Evolutionary conservation across 2,113 vertebrate genomes (phyloP), one percentile per base, ranked within the genome.

Genomic region (Speoplatyrhinus poulsoni): DNA sequence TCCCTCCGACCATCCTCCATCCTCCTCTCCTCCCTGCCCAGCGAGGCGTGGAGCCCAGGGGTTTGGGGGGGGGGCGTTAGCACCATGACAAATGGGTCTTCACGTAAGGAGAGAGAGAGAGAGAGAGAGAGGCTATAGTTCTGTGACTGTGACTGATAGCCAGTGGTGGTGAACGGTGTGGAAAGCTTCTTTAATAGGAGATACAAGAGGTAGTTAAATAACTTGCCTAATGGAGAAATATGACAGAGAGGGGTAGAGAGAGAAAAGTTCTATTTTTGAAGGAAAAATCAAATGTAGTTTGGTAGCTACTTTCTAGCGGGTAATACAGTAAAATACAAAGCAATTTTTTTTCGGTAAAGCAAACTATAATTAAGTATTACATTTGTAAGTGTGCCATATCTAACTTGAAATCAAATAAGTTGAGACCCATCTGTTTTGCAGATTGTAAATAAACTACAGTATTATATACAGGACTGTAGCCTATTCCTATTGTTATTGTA

Each of bases 141-240:
- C 19, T 49, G 47, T 80, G 91, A 92, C 90, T 92, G 86, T 92
- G 93, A 95, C 91, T 90, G 91, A 95, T 92, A 79, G 82, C 85
- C 56, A 49, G 70, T 81, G 80, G 82, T 83, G 84, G 85, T 92
- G 91, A 93, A 93, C 87, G 92, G 93, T 88, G 90, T 90, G 91
- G 89, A 93, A 41, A 93, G 90, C 91, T 92, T 90, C 86, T 86
- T 83, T 90, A 89, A 92, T 92, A 90, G 91, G 89, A 85, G 85
- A 84, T 84, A 90, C 87, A 90, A 89, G 90, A 93, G 91, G 92
- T 93, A 90, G 91, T 93, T 93, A 93, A 94, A 93, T 92, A 91
- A 76, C 83, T 85, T 72, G 77, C 65, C 75, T 92, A 89, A 92
- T 91, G 86, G 81, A 89, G 85, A 89, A 91, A 89, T 91, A 91